phyloP scores from a whole-genome alignment of 2,888 invertebrate species.

The Polydrusus pterygomalis region DNA sequence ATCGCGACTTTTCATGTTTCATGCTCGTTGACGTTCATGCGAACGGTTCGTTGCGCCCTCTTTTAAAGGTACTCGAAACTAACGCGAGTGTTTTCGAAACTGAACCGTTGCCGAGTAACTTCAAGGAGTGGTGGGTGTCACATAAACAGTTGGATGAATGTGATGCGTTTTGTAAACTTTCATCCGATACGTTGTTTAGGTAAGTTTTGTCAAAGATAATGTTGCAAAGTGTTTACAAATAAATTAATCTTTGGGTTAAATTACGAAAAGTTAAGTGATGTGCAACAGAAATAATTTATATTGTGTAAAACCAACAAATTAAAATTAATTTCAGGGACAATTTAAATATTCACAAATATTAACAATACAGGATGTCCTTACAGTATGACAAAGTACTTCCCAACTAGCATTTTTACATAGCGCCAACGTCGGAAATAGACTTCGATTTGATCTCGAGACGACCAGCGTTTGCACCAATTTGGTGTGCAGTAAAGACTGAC shows the following conservation, averaged over 20 bases:
- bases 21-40: constrained; percentile 67
- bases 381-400: no score
- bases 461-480: no score
- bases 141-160: constrained; percentile 71
- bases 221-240: no score
- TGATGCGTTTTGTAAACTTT: constrained; percentile 65
- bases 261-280: not conserved
- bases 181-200: constrained; percentile 49
- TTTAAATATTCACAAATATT: no score
- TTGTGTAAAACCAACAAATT: no score
- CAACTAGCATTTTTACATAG: no score
- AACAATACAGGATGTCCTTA: no score
- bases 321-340: no score
- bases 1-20: constrained; percentile 43
- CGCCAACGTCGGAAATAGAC: no score
- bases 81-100: constrained; percentile 63
- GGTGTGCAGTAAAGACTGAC: no score
- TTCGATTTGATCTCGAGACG: no score
- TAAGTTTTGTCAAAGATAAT: constrained; percentile 25
- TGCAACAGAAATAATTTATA: no score
- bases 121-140: constrained; percentile 73
- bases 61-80: constrained; percentile 63
- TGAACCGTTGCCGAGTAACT: constrained; percentile 64
- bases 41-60: constrained; percentile 65
- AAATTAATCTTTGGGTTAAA: not conserved